A percentile compares a stretch with the other conserved stretches of the same genome.
Conservation (phyloP, 2,888 invertebrate species). For the Diabrotica balteata region DNA sequence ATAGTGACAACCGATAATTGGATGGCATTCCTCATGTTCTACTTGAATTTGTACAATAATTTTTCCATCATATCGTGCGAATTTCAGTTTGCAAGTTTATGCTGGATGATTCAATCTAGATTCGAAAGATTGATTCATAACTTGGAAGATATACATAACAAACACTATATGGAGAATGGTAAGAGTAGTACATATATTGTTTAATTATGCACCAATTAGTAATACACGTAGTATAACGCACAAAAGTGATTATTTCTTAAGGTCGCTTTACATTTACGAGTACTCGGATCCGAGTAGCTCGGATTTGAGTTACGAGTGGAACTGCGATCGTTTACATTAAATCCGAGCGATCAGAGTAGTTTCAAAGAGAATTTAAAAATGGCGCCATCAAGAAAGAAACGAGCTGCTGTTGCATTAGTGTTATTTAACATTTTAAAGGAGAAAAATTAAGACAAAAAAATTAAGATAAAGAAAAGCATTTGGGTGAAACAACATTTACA, state of each 20-base stretch:
- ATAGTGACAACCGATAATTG: slow-evolving; percentile 32
- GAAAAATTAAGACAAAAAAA: no score
- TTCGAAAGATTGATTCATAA: slow-evolving; percentile 25
- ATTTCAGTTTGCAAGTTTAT: slow-evolving; percentile 36
- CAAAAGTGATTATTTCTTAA: not conserved
- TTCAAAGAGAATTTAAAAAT: no score
- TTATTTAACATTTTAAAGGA: no score
- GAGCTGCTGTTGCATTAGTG: no score
- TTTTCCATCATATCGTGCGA: slow-evolving; percentile 39
- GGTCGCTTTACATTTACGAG: no score
- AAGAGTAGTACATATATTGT: not conserved
- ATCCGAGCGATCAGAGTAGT: no score
- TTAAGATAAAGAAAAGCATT: no score
- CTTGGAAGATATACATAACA: slow-evolving; percentile 25
- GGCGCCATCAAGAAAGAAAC: no score
- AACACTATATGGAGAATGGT: slow-evolving; percentile 24
- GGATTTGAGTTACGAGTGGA: no score
- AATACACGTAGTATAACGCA: not conserved
- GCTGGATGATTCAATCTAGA: slow-evolving; percentile 33
- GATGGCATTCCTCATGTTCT: slow-evolving; percentile 36
- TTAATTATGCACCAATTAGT: not conserved
- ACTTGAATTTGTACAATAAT: slow-evolving; percentile 39
- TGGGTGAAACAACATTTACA: no score
- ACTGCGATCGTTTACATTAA: no score
- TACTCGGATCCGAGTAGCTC: no score